These are phyloP conservation scores for Dendronephthya gigantea DNA, from an alignment of 64 coral and sea anemone species.

Conservation along the genomic window DNA sequence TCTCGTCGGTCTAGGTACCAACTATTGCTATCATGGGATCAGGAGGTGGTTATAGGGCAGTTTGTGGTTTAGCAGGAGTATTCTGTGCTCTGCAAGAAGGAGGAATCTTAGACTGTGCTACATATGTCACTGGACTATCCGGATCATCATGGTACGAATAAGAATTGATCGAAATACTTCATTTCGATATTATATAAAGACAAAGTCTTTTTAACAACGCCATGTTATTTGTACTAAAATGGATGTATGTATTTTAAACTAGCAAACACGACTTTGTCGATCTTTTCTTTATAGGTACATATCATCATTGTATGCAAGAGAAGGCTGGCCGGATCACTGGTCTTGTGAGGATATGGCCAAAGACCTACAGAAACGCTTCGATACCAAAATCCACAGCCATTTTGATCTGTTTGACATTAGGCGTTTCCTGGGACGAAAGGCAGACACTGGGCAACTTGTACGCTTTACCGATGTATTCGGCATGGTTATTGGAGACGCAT, in stretches of 20 bases:
- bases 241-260: background rate
- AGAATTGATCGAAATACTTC: background rate
- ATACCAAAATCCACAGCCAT: background rate
- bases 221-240: background rate
- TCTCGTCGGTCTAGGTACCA: background rate
- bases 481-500: background rate
- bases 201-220: background rate
- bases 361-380: background rate
- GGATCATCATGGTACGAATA: background rate
- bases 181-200: background rate
- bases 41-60: background rate
- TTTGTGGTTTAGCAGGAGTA: background rate
- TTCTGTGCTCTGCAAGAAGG: background rate
- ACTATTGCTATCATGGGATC: constrained; percentile 11
- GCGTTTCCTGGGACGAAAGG: background rate
- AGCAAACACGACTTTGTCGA: background rate
- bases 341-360: background rate
- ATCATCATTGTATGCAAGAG: background rate
- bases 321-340: background rate
- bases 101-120: background rate
- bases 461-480: background rate
- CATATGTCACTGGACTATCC: constrained; percentile 8
- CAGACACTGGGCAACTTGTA: background rate
- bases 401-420: background rate
- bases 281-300: background rate